phyloP scores from a whole-genome alignment of 2,888 invertebrate genomes.

The Glyphotaelius pellucidus region DNA sequence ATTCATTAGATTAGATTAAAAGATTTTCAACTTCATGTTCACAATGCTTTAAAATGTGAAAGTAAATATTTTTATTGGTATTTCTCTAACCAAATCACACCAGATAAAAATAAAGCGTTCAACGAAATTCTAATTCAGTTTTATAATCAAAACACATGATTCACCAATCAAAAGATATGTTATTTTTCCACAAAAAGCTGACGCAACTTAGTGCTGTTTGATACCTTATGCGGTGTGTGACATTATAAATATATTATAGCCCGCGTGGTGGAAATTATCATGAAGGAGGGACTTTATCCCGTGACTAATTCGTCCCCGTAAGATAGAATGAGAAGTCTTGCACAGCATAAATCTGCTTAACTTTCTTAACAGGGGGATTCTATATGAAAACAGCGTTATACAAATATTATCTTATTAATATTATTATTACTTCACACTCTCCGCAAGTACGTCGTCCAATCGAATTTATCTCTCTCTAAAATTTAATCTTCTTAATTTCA shows the following conservation, averaged over 20 bases:
- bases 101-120: too few species aligned
- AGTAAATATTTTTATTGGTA: too few species aligned
- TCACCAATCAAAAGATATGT: not conserved
- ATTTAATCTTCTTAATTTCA: not conserved
- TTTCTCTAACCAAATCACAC: too few species aligned
- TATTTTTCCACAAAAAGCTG: not conserved
- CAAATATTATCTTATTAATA: too few species aligned
- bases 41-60: too few species aligned
- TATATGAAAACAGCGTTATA: not conserved
- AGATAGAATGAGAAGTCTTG: not conserved
- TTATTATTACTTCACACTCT: not conserved
- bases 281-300: not conserved
- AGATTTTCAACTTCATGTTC: too few species aligned
- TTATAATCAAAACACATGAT: too few species aligned
- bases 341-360: not conserved
- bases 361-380: not conserved
- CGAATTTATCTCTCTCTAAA: not conserved
- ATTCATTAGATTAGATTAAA: too few species aligned
- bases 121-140: too few species aligned
- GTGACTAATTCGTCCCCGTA: not conserved
- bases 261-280: not conserved
- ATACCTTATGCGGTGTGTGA: not conserved
- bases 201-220: not conserved
- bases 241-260: not conserved
- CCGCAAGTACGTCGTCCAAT: not conserved